Evolutionary conservation across 1,140 invertebrate species (phyloP), one percentile per base, ranked within the genome.

Genomic region (Venustaconcha ellipsiformis): DNA sequence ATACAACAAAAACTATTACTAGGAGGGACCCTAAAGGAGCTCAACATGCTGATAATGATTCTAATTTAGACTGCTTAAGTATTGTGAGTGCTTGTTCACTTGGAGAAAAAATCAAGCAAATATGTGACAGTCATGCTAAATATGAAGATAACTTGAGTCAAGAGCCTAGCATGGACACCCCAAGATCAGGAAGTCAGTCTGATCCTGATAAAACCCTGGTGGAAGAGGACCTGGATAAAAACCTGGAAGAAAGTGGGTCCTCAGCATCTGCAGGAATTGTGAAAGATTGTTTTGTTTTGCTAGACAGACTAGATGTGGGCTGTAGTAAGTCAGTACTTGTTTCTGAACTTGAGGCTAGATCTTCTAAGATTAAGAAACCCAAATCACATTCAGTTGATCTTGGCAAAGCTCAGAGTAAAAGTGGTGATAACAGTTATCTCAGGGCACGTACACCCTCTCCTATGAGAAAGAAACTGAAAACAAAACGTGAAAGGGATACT

Each of bases 401-500:
- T 15, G 23, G 20, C 58, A 13, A 56, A 18, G 18, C 57, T 23
- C 2, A 68, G 37, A 63, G 12, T 26, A 18, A 15, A 26, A 26
- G 20, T 55, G 20, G 15, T 63, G 2, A 67, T 67, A 67, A 67
- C 55, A 23, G 48, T 26, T 59, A 70, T 72, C 18, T 13, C 48
- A n/a, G 18, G 48, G 15, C 4, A 48, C 37, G 37, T 6, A 48
- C 37, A 48, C 37, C 5, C 37, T 77, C 75, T 18, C 75, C 75
- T 23, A 60, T 66, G 20, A 67, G 75, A 57, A 77, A 77, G 68
- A 57, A 65, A 23, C 57, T 77, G 57, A 77, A 77, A 77, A 72
- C 75, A 8, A 77, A 77, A 59, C 72, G 72, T 62, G 75, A 77
- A 37, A 15, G 75, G 20, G 75, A 77, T 68, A 70, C 72, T 30